Conservation (phyloP, 2,888 invertebrate genomes). For the Silvanus unidentatus region DNA sequence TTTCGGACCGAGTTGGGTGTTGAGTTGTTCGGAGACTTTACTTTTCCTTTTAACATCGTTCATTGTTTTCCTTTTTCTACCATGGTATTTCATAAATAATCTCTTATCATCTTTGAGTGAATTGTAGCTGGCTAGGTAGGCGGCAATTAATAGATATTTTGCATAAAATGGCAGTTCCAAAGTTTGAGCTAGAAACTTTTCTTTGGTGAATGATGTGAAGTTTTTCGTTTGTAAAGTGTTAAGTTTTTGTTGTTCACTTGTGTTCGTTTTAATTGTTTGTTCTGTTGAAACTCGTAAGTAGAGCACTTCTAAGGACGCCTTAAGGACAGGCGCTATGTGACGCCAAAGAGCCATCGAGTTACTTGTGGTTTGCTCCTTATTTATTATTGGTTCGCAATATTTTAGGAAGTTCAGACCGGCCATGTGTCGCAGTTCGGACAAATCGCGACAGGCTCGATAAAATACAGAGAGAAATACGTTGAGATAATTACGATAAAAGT, state of each 20-base stretch:
- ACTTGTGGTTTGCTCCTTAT: conserved; percentile 54
- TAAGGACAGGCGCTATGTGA: conserved; percentile 70
- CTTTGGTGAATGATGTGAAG: conserved; percentile 25
- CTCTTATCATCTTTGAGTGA: conserved; percentile 82
- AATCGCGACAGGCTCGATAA: conserved; percentile 76
- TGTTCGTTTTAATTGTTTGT: conserved; percentile 14
- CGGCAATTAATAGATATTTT: conserved; percentile 83
- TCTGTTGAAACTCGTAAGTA: conserved; percentile 58
- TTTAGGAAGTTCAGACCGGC: conserved; percentile 69
- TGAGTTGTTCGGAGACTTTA: conserved; percentile 54
- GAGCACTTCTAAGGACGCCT: conserved; percentile 67
- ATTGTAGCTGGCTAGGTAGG: conserved; percentile 89
- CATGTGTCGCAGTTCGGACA: conserved; percentile 76
- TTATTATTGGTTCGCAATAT: conserved; percentile 73
- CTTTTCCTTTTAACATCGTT: conserved; percentile 57
- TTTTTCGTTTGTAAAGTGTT: conserved; percentile 12
- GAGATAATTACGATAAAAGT: conserved; percentile 73
- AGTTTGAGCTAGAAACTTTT: conserved; percentile 53
- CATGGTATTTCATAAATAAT: conserved; percentile 75
- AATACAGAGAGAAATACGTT: conserved; percentile 80
- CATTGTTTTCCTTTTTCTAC: conserved; percentile 62
- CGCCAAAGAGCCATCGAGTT: conserved; percentile 74
- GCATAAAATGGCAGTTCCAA: conserved; percentile 83
- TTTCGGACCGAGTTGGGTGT: conserved; percentile 74
- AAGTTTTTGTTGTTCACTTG: conserved; percentile 7